Conservation (phyloP, 2,113 vertebrate species). For the Anhinga rufa region DNA sequence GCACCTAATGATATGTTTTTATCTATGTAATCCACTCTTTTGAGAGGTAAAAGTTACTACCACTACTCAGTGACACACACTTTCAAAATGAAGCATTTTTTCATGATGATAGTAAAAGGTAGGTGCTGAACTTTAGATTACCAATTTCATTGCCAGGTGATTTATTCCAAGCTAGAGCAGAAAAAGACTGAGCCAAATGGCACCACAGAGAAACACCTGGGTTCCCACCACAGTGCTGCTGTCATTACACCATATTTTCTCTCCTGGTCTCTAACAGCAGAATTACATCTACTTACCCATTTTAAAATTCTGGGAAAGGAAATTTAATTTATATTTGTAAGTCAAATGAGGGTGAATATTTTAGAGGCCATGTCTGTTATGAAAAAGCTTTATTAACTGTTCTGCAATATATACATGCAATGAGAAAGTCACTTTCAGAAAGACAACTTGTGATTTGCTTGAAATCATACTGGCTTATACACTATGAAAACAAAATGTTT, state of each 20-base stretch:
- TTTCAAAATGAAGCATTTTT: neutral
- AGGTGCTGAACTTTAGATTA: neutral
- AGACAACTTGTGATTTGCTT: neutral
- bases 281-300: neutral
- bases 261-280: neutral
- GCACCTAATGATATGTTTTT: neutral
- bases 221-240: neutral
- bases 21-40: neutral
- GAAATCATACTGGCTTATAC: neutral
- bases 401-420: neutral
- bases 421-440: neutral
- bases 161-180: neutral
- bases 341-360: neutral
- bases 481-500: neutral
- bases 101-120: neutral
- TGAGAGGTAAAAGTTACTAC: neutral
- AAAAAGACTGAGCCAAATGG: neutral
- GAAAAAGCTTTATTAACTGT: neutral
- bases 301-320: neutral
- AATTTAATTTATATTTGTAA: neutral
- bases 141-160: neutral
- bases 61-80: neutral
- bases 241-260: neutral
- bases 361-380: neutral
- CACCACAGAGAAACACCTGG: neutral